These are phyloP conservation scores for Tachystola acroxantha DNA, from an alignment of 2,888 invertebrate genomes.

Conservation along the genomic window DNA sequence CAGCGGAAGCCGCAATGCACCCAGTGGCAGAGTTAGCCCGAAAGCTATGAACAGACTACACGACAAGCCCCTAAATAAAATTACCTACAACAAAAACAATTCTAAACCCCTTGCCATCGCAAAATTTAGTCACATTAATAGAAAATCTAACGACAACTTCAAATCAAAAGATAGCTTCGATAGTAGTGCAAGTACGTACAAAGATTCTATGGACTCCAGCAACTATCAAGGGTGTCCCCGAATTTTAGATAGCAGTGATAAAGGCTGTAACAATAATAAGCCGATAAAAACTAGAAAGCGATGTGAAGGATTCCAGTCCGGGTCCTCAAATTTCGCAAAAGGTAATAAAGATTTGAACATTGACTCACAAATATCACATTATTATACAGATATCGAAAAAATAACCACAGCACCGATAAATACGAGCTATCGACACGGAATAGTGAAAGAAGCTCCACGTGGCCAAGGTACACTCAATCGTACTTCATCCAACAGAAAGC, in stretches of 20 bases:
- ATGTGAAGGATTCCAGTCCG: neutral
- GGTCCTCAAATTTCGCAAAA: neutral
- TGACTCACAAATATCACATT: too few relatives aligned
- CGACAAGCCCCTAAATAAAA: neutral
- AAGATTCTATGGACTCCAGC: slow-evolving; percentile 1
- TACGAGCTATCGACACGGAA: slow-evolving; percentile 18
- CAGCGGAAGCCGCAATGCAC: neutral
- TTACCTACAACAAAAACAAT: neutral
- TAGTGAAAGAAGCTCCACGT: slow-evolving; percentile 34
- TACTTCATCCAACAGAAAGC: slow-evolving; percentile 20
- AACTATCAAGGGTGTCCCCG: neutral
- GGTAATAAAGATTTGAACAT: too few relatives aligned
- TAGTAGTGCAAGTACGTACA: neutral
- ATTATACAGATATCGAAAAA: neutral
- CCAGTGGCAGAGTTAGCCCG: neutral
- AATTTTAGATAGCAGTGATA: neutral
- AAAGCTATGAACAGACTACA: neutral
- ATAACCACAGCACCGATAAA: neutral
- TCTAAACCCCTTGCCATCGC: neutral
- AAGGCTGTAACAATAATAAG: neutral
- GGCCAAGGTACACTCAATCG: slow-evolving; percentile 13
- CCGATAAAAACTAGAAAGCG: neutral
- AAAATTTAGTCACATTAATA: neutral
- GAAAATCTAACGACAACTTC: neutral
- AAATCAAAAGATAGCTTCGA: neutral